These are phyloP conservation scores for Tryphoninae sp. DNA, from an alignment of 2,888 invertebrate genomes.

Conservation along the genomic window DNA sequence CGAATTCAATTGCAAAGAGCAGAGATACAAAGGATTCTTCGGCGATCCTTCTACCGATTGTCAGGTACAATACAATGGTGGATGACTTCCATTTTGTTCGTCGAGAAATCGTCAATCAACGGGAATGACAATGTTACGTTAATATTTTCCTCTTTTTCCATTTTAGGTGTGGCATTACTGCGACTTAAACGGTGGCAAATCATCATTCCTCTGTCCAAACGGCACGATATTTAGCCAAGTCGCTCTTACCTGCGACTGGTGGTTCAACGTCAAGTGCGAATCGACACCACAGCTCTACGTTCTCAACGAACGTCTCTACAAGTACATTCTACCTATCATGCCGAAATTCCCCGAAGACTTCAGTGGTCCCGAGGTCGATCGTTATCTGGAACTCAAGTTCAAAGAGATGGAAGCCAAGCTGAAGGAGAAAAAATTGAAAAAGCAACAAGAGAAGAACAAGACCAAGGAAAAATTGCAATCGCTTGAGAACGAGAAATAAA, in stretches of 20 bases:
- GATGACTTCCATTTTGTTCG: not conserved
- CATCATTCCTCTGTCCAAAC: constrained; percentile 94
- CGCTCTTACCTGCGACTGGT: constrained; percentile 94
- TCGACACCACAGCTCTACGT: constrained; percentile 93
- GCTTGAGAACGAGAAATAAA: constrained; percentile 46
- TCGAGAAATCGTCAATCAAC: not conserved
- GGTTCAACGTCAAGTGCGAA: constrained; percentile 95
- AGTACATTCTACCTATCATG: constrained; percentile 92
- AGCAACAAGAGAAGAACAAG: constrained; percentile 74
- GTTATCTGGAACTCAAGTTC: constrained; percentile 91
- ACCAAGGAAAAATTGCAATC: constrained; percentile 70
- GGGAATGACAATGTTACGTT: not conserved
- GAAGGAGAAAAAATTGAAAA: constrained; percentile 84
- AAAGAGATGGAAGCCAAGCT: constrained; percentile 93
- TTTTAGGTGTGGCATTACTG: constrained; percentile 95
- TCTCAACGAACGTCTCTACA: constrained; percentile 93
- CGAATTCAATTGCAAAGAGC: constrained; percentile 90
- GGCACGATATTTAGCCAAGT: constrained; percentile 96
- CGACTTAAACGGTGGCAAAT: constrained; percentile 94
- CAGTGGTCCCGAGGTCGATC: constrained; percentile 93
- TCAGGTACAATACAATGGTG: constrained; percentile 84
- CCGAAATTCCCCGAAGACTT: constrained; percentile 96
- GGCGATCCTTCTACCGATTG: constrained; percentile 94
- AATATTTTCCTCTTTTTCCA: constrained; percentile 53
- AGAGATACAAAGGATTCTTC: constrained; percentile 94